Conservation (phyloP, 2,797 vertebrate genomes). For the Hemibagrus guttatus region DNA sequence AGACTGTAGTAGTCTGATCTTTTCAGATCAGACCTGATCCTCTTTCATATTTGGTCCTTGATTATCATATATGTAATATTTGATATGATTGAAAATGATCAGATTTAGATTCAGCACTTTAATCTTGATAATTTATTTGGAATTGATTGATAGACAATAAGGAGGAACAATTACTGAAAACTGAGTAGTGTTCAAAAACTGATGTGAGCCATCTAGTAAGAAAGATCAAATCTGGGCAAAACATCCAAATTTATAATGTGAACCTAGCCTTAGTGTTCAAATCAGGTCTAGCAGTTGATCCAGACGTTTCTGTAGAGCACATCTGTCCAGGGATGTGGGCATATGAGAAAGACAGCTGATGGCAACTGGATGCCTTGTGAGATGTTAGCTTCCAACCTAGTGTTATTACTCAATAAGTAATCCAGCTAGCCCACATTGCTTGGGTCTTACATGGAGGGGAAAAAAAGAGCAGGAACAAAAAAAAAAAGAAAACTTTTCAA, state of each 20-base stretch:
- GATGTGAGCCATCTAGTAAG: background rate
- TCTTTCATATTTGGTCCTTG: background rate
- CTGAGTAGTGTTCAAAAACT: background rate
- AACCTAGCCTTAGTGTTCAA: background rate
- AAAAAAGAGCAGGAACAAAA: background rate
- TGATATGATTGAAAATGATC: background rate
- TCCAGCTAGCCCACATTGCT: conserved; percentile 7
- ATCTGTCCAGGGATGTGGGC: background rate
- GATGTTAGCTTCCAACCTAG: conserved; percentile 35
- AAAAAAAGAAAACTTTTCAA: background rate
- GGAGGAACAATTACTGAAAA: background rate
- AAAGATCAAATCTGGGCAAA: background rate
- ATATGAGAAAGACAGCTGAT: conserved; percentile 18
- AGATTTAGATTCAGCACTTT: background rate
- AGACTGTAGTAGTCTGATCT: background rate
- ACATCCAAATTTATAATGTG: background rate
- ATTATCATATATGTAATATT: background rate
- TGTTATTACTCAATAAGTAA: conserved; percentile 23
- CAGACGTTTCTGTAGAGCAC: background rate
- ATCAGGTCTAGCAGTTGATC: background rate
- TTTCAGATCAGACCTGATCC: background rate
- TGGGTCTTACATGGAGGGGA: background rate
- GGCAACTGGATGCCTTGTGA: conserved; percentile 16
- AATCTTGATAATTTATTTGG: background rate
- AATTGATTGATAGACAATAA: background rate